phyloP scores from a whole-genome alignment of 2,888 invertebrate species.

The Gymnocheta viridis region DNA sequence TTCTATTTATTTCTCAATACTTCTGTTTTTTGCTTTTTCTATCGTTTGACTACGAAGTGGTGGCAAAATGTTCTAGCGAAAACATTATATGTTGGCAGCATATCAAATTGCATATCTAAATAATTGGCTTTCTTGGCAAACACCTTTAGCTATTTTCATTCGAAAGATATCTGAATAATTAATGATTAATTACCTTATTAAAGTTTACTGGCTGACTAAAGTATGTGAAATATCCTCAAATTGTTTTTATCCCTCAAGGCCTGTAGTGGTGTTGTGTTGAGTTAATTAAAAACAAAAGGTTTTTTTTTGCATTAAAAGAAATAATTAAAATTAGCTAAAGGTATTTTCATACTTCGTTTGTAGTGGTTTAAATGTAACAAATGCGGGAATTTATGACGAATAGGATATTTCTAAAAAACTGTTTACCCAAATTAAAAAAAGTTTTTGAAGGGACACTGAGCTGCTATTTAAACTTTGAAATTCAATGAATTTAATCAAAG shows the following conservation, averaged over 20 bases:
- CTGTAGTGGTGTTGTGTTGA: not conserved
- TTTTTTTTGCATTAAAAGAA: not conserved
- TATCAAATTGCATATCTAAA: conserved; percentile 67
- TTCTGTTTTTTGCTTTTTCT: not conserved
- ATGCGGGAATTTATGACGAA: no score
- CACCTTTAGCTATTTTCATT: conserved; percentile 72
- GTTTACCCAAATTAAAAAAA: not conserved
- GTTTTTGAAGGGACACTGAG: no score
- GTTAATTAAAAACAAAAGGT: conserved; percentile 6
- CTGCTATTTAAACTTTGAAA: no score
- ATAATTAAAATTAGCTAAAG: not conserved
- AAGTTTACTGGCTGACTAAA: conserved; percentile 74
- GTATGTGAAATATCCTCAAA: not conserved
- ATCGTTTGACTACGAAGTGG: not conserved
- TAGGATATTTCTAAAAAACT: no score
- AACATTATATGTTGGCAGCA: conserved; percentile 65
- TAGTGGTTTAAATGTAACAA: not conserved
- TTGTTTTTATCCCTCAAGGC: not conserved
- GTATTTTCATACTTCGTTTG: not conserved
- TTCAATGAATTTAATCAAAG: no score
- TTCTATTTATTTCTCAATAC: not conserved
- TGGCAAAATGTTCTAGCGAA: conserved; percentile 28
- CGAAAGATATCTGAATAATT: conserved; percentile 72
- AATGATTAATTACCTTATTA: conserved; percentile 77
- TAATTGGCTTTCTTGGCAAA: conserved; percentile 72